phyloP scores from a whole-genome alignment of 2,888 invertebrate species.

The Catocala fraxini region DNA sequence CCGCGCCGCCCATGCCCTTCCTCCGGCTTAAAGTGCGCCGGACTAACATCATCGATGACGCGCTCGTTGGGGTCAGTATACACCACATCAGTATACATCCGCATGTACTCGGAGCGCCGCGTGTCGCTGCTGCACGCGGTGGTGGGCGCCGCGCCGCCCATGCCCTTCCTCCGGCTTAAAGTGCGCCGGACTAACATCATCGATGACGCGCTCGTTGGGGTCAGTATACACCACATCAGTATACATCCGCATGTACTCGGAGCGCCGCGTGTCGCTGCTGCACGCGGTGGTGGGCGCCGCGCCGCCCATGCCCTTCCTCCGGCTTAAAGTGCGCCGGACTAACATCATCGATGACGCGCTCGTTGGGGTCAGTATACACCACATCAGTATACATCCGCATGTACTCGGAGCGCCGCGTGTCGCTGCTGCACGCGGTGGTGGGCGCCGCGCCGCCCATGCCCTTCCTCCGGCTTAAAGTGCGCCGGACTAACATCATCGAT shows the following conservation, averaged over 20 bases:
- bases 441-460: conserved; percentile 94
- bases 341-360: conserved; percentile 97
- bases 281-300: conserved; percentile 95
- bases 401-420: conserved; percentile 96
- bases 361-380: conserved; percentile 90
- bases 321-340: conserved; percentile 93
- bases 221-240: conserved; percentile 76
- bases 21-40: too few relatives aligned
- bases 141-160: conserved; percentile 93
- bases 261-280: conserved; percentile 94
- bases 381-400: conserved; percentile 96
- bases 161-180: conserved; percentile 94
- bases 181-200: conserved; percentile 95
- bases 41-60: too few relatives aligned
- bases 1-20: too few relatives aligned
- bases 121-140: conserved; percentile 95
- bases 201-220: conserved; percentile 96
- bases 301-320: conserved; percentile 94
- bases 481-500: conserved; percentile 95
- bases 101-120: conserved; percentile 97
- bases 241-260: conserved; percentile 97
- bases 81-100: conserved; percentile 79
- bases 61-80: too few relatives aligned
- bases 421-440: conserved; percentile 93
- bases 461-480: conserved; percentile 93